phyloP scores from a whole-genome alignment of 2,113 vertebrate species.

The Bos javanicus region DNA sequence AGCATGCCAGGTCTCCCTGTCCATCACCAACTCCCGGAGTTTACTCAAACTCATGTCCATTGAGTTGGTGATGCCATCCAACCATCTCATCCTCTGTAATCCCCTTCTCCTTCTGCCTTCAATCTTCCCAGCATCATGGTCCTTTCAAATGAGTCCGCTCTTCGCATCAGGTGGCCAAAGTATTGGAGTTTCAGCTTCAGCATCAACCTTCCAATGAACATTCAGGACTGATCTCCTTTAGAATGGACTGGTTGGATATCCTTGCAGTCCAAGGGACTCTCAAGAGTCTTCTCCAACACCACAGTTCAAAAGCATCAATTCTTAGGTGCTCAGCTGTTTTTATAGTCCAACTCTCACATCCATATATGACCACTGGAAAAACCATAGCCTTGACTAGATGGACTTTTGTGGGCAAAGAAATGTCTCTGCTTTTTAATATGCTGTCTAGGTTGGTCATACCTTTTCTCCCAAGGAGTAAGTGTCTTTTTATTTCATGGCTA shows the following conservation, averaged over 20 bases:
- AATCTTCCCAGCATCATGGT: background rate
- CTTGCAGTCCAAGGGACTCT: background rate
- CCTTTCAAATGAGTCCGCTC: background rate
- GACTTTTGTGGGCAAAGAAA: background rate
- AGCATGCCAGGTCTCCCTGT: background rate
- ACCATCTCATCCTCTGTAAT: background rate
- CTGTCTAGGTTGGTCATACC: background rate
- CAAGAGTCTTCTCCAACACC: background rate
- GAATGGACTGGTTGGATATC: background rate
- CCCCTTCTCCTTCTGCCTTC: background rate
- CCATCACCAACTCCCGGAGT: background rate
- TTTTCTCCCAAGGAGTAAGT: background rate
- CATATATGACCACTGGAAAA: background rate
- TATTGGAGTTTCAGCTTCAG: background rate
- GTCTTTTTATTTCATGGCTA: background rate
- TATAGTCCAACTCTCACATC: background rate
- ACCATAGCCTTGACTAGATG: background rate
- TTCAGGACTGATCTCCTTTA: background rate
- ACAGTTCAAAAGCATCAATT: background rate
- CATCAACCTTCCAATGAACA: background rate
- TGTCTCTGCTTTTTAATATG: background rate
- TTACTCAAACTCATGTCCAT: background rate
- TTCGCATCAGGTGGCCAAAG: background rate
- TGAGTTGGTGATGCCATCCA: background rate
- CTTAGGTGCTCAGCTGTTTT: background rate